phyloP scores from a whole-genome alignment of 2,888 invertebrate genomes.

The Eucera pruinosa region DNA sequence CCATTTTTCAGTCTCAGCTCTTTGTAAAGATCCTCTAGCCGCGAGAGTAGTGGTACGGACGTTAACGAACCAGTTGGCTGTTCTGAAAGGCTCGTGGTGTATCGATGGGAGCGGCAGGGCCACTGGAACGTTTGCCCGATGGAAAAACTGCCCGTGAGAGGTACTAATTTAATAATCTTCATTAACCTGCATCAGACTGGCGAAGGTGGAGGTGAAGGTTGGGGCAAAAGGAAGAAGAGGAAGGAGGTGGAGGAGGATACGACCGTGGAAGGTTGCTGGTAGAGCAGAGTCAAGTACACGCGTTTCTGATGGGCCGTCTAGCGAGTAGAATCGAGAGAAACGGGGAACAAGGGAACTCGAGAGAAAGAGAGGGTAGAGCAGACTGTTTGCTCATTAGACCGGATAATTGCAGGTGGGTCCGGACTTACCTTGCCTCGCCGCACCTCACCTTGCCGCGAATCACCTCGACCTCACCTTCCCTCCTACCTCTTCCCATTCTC shows the following conservation, averaged over 20 bases:
- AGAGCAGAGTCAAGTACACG: conserved; percentile 68
- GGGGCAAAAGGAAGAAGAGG: conserved; percentile 38
- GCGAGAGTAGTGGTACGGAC: conserved; percentile 25
- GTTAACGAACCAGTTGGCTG: conserved; percentile 59
- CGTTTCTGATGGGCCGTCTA: conserved; percentile 68
- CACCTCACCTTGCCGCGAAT: conserved; percentile 62
- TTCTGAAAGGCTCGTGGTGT: conserved; percentile 14
- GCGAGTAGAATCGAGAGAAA: conserved; percentile 57
- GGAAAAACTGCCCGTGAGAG: conserved; percentile 72
- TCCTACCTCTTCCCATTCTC: conserved; percentile 50
- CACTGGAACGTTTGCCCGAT: conserved; percentile 30
- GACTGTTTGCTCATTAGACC: conserved; percentile 84
- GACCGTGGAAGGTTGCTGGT: conserved; percentile 67
- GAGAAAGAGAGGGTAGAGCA: conserved; percentile 65
- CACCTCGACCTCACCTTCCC: conserved; percentile 70
- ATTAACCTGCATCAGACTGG: conserved; percentile 71
- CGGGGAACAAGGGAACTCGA: conserved; percentile 54
- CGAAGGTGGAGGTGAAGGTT: conserved; percentile 49
- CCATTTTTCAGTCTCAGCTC: conserved; percentile 51
- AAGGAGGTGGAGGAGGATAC: conserved; percentile 44
- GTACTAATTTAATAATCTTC: conserved; percentile 82
- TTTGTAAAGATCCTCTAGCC: conserved; percentile 37
- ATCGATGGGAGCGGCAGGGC: conserved; percentile 36
- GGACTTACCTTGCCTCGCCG: conserved; percentile 73
- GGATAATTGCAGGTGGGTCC: conserved; percentile 82